Conservation (phyloP, 2,888 invertebrate species). For the Sminthurinus aureus region DNA sequence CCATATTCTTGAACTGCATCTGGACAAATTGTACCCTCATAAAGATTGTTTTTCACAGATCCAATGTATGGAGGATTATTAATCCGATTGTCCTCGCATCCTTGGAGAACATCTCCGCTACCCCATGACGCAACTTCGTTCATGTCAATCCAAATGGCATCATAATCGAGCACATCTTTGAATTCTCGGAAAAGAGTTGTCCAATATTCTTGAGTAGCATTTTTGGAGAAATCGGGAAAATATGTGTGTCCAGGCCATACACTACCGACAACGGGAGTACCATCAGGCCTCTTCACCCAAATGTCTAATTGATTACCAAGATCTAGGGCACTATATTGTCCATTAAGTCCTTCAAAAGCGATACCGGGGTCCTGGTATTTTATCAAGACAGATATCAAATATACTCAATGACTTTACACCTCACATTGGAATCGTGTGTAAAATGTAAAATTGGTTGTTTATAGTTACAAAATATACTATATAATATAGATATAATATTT, state of each 20-base stretch:
- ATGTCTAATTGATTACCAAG: conserved; percentile 57
- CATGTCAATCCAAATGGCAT: conserved; percentile 92
- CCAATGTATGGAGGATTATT: conserved; percentile 78
- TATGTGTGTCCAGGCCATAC: conserved; percentile 62
- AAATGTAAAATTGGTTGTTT: too few species aligned
- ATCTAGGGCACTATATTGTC: conserved; percentile 52
- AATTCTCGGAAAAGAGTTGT: conserved; percentile 72
- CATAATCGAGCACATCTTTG: conserved; percentile 72
- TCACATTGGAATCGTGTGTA: too few species aligned
- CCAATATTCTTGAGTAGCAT: conserved; percentile 76
- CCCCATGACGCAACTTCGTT: conserved; percentile 81
- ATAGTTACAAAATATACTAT: not conserved
- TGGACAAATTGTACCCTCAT: conserved; percentile 77
- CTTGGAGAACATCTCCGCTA: conserved; percentile 61
- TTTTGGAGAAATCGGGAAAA: conserved; percentile 85
- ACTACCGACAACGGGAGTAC: conserved; percentile 50
- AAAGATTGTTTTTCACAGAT: conserved; percentile 21
- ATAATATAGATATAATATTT: not conserved
- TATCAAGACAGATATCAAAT: not conserved
- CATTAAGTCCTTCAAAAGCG: conserved; percentile 46
- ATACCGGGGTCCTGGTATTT: conserved; percentile 53
- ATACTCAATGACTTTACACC: too few species aligned
- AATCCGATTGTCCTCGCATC: conserved; percentile 68
- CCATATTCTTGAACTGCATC: conserved; percentile 76
- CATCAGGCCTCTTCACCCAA: conserved; percentile 57